Base-by-base conservation (phyloP, 2,113 vertebrate genomes). In the Strix aluco region DNA sequence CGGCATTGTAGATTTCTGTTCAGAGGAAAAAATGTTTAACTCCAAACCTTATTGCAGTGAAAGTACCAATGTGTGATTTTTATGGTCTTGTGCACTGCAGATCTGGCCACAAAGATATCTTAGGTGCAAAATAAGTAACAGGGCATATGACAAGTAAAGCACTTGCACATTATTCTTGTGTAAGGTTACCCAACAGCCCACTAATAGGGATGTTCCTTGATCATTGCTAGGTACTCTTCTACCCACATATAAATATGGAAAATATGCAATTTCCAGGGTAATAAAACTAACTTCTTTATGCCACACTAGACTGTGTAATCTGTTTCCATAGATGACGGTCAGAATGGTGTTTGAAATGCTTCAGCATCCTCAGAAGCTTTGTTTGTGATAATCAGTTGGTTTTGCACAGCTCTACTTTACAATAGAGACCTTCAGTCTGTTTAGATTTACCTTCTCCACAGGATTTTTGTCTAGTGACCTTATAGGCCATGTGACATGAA, bases 21-120 rank as follows among this genome's bases (percentile, higher is more conserved):
- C 23, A 71, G 49, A 66, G 42, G 15, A 13, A 42, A 72, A 89
- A 83, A 59, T 30, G 4, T 72, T 72, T 36, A 18, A 30, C 18
- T 69, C 30, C 4, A 5, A 61, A 42, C 8, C 10, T 65, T 17
- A 21, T 15, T 49, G 18, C 20, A 36, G 20, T 51, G 15, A 11
- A n/a, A 80, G 15, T 27, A 74, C 11, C 55, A 52, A 8, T 29
- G 11, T 79, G 27, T 20, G 6, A 40, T 38, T 42, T 40, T 47
- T 62, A 18, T 2, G 1, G 10, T 47, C 10, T 81, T 58, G 4
- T 0, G 3, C 38, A 17, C 65, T 71, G 25, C 22, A 40, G 3
- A 44, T 79, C 44, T 67, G 57, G 11, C 14, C 14, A 14, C 49
- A 42, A 30, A 44, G 22, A 9, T 69, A 40, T 44, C 47, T 51